Evolutionary conservation across 2,888 invertebrate genomes (phyloP).

Genomic region (Petrophora chlorosata): DNA sequence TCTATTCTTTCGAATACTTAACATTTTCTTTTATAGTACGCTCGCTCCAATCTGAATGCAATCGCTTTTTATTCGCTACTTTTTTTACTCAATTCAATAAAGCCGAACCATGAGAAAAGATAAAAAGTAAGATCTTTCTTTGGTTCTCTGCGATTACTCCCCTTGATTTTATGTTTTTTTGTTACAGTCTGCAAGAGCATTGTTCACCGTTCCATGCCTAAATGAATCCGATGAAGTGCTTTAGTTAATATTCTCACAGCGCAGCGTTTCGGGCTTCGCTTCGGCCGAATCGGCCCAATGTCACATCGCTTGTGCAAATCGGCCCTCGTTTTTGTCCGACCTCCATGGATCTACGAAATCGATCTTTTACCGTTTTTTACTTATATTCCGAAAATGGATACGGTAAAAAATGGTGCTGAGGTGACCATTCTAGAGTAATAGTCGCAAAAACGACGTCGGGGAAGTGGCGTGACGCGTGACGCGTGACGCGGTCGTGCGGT

Average conservation of each 20-base stretch:
- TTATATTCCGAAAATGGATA: constrained; percentile 21
- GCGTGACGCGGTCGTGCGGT: constrained; percentile 6
- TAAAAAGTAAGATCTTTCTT: constrained; percentile 1
- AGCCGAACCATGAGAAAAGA: constrained; percentile 7
- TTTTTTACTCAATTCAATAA: constrained; percentile 11
- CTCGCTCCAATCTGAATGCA: not conserved
- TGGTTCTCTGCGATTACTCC: constrained; percentile 1
- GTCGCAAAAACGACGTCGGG: constrained; percentile 19
- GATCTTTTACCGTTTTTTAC: constrained; percentile 24
- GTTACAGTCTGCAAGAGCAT: not conserved
- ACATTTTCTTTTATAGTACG: constrained; percentile 3
- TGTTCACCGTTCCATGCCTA: not conserved
- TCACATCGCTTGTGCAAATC: constrained; percentile 18
- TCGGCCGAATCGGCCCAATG: not conserved
- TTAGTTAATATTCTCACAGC: constrained; percentile 4
- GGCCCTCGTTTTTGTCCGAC: constrained; percentile 20
- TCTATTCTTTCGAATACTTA: constrained; percentile 2
- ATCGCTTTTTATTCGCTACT: constrained; percentile 2
- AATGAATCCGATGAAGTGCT: not conserved
- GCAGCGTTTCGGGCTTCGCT: no score
- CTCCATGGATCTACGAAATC: constrained; percentile 19
- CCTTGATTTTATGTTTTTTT: not conserved
- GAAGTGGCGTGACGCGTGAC: constrained; percentile 13
- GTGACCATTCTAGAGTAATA: constrained; percentile 21
- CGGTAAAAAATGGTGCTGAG: constrained; percentile 27